Evolutionary conservation across 1,140 invertebrate genomes (phyloP).

Genomic region (Drepana arcuata): DNA sequence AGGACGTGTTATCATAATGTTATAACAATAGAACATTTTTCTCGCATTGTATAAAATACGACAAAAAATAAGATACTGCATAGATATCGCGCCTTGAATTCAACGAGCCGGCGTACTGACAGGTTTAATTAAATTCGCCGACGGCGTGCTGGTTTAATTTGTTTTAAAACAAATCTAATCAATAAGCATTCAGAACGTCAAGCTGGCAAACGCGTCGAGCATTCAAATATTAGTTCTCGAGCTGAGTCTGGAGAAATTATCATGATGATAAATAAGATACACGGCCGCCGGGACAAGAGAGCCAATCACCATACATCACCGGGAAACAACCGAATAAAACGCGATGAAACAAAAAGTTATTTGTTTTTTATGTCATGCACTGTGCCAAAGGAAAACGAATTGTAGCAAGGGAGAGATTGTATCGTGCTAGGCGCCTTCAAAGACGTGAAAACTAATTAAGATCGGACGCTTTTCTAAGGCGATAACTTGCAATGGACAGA

Average conservation of each 20-base stretch:
- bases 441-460: slow-evolving; percentile 71
- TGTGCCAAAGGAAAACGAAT: slow-evolving; percentile 63
- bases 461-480: slow-evolving; percentile 65
- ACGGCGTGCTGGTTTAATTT: slow-evolving; percentile 41
- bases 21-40: slow-evolving; percentile 49
- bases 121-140: slow-evolving; percentile 48
- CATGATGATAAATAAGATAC: slow-evolving; percentile 65
- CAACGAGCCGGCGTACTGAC: slow-evolving; percentile 26
- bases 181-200: slow-evolving; percentile 51
- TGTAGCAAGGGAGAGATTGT: slow-evolving; percentile 62
- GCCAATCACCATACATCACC: slow-evolving; percentile 69
- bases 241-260: slow-evolving; percentile 44
- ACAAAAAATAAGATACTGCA: slow-evolving; percentile 33
- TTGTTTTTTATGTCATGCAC: slow-evolving; percentile 41
- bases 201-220: slow-evolving; percentile 32
- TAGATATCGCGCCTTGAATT: slow-evolving; percentile 24
- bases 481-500: slow-evolving; percentile 58
- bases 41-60: slow-evolving; percentile 26
- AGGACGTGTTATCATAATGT: slow-evolving; percentile 37
- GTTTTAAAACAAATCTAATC: slow-evolving; percentile 52
- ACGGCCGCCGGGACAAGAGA: slow-evolving; percentile 47
- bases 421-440: slow-evolving; percentile 64
- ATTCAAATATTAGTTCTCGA: slow-evolving; percentile 53
- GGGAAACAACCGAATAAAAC: slow-evolving; percentile 52
- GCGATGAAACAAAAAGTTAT: slow-evolving; percentile 56